Base-by-base conservation (phyloP, 2,113 vertebrate genomes). In the Antechinus stuartii region DNA sequence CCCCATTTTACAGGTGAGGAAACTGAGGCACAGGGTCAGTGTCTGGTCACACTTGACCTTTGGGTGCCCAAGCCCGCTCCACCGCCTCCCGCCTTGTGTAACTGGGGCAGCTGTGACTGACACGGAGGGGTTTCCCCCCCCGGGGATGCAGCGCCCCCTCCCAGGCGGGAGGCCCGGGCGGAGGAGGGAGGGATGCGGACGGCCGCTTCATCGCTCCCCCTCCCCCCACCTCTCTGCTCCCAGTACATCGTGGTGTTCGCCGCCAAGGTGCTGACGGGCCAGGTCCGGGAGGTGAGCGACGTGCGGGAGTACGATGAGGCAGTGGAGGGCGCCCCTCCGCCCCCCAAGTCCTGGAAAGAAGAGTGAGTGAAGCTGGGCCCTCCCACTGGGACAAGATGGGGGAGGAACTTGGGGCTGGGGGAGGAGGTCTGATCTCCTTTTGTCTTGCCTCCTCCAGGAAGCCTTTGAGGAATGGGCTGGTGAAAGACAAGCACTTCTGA, bases 191-290 rank as follows among this genome's bases (percentile, higher is more conserved):
- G 52, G 52, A 3, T 1, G 12, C 14, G 0, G 61, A 6, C 0
- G 2, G 35, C 7, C 0, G 93, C 1, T 42, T 89, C 2, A 3
- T 14, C 25, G 55, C 3, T 7, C 1, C 22, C 47, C 47, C 27
- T 26, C 8, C 14, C 91, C 26, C 6, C 19, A 92, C 91, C 25
- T 12, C 0, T 0, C n/a, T 68, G 10, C 90, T 91, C 26, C 0
- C 97, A 99, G 99, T 99, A 99, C 98, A 99, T 99, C 46, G 96
- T 99, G 96, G 97, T 99, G 46, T 99, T 99, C 10, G 99, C 99
- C 55, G 98, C 98, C 97, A 99, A 99, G 98, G 98, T 99, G 98
- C 95, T 99, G 95, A 99, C 98, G 0, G 99, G 99, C 55, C 99
- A 99, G 98, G 68, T 99, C 97, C 99, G 97, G 0, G 99, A 99